Percentiles rank a stretch among this genome's conserved stretches.
Conservation (phyloP, 1,140 invertebrate genomes). For the Tenebrio molitor region DNA sequence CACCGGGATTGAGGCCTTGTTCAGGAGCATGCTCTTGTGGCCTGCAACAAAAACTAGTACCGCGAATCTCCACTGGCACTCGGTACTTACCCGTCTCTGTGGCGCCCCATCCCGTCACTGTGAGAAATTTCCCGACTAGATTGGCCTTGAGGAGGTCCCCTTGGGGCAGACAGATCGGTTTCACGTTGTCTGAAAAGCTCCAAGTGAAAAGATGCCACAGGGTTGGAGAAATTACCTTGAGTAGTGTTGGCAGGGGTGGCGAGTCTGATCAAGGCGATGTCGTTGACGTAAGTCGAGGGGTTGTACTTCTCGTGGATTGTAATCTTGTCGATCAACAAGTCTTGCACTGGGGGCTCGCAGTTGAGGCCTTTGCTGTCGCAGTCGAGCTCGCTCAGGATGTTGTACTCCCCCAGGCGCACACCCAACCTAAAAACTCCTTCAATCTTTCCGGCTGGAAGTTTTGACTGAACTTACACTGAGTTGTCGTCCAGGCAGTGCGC, state of each 20-base stretch:
- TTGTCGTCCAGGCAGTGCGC: conserved; percentile 62
- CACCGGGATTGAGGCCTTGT: conserved; percentile 68
- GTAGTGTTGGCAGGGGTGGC: conserved; percentile 41
- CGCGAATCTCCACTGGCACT: conserved; percentile 57
- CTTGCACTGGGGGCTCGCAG: conserved; percentile 71
- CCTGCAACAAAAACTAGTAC: not conserved
- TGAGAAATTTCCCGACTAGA: conserved; percentile 66
- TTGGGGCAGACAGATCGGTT: conserved; percentile 57
- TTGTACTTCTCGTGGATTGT: conserved; percentile 80
- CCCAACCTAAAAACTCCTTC: conserved; percentile 49
- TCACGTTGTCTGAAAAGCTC: conserved; percentile 51
- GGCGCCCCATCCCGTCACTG: conserved; percentile 87
- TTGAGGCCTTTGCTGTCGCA: conserved; percentile 53
- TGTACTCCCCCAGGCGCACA: conserved; percentile 57
- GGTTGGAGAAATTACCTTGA: too few species aligned
- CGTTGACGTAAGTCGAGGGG: conserved; percentile 67
- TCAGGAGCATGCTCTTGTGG: conserved; percentile 55
- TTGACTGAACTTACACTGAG: conserved; percentile 48
- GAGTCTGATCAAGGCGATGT: conserved; percentile 65
- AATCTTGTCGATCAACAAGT: conserved; percentile 74
- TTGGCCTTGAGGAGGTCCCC: conserved; percentile 43
- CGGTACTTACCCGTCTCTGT: conserved; percentile 76
- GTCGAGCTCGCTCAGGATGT: conserved; percentile 58
- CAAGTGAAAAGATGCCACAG: too few species aligned
- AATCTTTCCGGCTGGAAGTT: too few species aligned